phyloP scores from a whole-genome alignment of 2,113 vertebrate species.

The Antechinus stuartii region DNA sequence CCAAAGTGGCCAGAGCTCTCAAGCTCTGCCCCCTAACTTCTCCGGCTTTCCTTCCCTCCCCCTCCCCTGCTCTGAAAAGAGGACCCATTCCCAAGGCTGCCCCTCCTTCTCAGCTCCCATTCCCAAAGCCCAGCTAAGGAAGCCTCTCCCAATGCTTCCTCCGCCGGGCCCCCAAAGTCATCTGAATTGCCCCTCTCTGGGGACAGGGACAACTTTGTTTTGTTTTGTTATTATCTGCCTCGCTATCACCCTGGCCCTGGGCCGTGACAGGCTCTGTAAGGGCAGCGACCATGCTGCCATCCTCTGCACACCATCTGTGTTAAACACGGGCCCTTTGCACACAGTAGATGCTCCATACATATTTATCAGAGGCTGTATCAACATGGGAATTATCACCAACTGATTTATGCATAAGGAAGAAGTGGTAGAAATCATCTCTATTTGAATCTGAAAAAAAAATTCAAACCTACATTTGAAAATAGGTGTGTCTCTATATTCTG shows the following conservation, averaged over 20 bases:
- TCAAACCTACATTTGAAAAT: not conserved
- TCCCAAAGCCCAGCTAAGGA: not conserved
- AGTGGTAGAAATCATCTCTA: not conserved
- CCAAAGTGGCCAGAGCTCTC: too few relatives aligned
- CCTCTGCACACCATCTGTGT: not conserved
- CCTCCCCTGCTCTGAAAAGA: too few relatives aligned
- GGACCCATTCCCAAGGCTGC: too few relatives aligned
- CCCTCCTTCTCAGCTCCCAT: not conserved
- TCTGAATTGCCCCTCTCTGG: not conserved
- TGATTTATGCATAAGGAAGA: not conserved
- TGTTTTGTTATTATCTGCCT: not conserved
- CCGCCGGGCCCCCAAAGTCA: not conserved
- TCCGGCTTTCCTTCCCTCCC: too few relatives aligned
- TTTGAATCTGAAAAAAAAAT: constrained; percentile 10
- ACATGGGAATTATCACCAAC: not conserved
- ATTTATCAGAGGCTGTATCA: not conserved
- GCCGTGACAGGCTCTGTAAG: not conserved
- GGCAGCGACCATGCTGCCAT: not conserved
- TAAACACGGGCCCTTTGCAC: not conserved
- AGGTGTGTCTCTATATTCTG: constrained; percentile 4
- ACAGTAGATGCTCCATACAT: not conserved
- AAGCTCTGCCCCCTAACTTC: too few relatives aligned
- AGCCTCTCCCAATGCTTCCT: not conserved
- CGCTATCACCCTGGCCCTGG: not conserved
- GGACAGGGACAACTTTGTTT: not conserved